These are phyloP conservation scores for Perodicticus potto DNA, from an alignment of 2,797 vertebrate genomes.

Conservation along the genomic window DNA sequence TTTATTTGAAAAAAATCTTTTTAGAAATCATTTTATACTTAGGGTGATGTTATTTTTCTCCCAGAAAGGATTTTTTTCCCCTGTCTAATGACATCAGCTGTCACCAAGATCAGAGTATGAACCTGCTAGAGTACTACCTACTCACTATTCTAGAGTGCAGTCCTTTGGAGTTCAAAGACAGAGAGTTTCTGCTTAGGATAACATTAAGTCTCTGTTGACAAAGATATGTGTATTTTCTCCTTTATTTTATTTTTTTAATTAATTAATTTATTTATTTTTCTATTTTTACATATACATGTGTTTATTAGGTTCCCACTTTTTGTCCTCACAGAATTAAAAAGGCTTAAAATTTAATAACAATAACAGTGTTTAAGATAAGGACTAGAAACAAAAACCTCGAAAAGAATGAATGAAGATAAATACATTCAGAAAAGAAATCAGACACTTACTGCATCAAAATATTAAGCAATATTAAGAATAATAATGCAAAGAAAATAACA, in stretches of 20 bases:
- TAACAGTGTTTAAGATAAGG: too few species aligned
- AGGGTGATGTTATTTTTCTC: background rate
- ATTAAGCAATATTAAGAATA: too few species aligned
- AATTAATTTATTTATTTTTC: too few species aligned
- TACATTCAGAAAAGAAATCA: too few species aligned
- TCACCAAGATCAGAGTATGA: background rate
- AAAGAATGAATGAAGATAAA: too few species aligned
- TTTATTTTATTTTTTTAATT: background rate
- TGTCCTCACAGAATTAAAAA: too few species aligned
- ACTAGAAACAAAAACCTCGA: too few species aligned
- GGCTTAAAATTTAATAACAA: too few species aligned
- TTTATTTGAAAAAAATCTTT: conserved; percentile 22
- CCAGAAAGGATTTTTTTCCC: background rate
- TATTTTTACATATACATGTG: too few species aligned
- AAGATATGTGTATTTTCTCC: background rate
- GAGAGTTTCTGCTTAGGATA: background rate
- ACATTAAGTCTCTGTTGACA: background rate
- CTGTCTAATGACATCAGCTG: background rate
- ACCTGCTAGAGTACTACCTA: background rate
- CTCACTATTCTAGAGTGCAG: background rate
- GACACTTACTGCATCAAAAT: too few species aligned
- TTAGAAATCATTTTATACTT: background rate
- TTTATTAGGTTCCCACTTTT: too few species aligned
- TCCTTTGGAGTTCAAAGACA: background rate
- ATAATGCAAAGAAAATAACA: too few species aligned